These are phyloP conservation scores for Drosophila prosaltans DNA, from an alignment of 1,140 invertebrate species.

Conservation along the genomic window DNA sequence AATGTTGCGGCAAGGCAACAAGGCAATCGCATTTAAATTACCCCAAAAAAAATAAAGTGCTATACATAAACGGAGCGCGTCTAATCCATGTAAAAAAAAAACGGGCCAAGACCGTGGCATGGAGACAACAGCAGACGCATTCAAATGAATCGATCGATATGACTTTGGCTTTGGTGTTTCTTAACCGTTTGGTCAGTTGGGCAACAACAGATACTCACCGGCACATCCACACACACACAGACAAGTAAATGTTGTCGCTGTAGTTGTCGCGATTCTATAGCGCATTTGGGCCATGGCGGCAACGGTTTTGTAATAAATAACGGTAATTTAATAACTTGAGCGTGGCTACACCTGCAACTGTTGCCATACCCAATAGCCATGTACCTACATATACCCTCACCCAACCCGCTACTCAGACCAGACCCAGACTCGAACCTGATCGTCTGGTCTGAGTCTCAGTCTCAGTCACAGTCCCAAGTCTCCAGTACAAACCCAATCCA, in stretches of 20 bases:
- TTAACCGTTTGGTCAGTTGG: slow-evolving; percentile 49
- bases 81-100: slow-evolving; percentile 51
- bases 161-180: slow-evolving; percentile 34
- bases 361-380: slow-evolving; percentile 22
- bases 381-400: slow-evolving; percentile 16
- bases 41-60: slow-evolving; percentile 34
- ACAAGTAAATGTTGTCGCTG: not conserved
- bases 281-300: slow-evolving; percentile 70
- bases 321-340: slow-evolving; percentile 76
- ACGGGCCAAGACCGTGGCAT: slow-evolving; percentile 59
- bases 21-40: slow-evolving; percentile 57
- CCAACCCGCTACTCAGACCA: slow-evolving; percentile 19
- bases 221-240: no score
- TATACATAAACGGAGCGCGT: slow-evolving; percentile 59
- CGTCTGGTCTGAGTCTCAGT: slow-evolving; percentile 10
- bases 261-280: slow-evolving; percentile 54
- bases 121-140: slow-evolving; percentile 42
- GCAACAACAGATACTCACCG: slow-evolving; percentile 15
- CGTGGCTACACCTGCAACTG: slow-evolving; percentile 64
- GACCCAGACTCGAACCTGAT: slow-evolving; percentile 40
- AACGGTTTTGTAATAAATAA: slow-evolving; percentile 80
- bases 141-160: slow-evolving; percentile 58
- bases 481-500: not conserved
- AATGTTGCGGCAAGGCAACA: slow-evolving; percentile 13
- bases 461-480: no score